Evolutionary conservation across 2,113 vertebrate species (phyloP).

Genomic region (Aphyosemion australe): DNA sequence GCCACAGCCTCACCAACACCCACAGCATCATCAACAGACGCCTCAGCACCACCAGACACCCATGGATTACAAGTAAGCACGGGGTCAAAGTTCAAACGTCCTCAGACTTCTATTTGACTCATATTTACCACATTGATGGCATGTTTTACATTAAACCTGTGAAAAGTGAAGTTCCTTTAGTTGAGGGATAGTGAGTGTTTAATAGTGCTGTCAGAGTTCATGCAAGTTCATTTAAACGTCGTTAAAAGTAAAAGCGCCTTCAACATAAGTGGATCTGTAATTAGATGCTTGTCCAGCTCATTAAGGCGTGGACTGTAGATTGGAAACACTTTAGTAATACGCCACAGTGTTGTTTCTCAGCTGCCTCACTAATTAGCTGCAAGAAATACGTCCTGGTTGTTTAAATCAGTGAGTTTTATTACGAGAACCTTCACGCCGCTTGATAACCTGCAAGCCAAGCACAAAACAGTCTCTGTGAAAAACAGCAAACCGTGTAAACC

Average conservation of each 20-base stretch:
- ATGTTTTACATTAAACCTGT: neutral
- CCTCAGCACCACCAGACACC: slow-evolving; percentile 85
- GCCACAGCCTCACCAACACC: slow-evolving; percentile 80
- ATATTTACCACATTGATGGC: neutral
- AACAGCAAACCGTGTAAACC: neutral
- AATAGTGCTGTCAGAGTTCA: neutral
- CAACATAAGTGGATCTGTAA: neutral
- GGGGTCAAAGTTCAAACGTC: neutral
- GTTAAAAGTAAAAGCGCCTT: neutral
- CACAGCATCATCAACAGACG: slow-evolving; percentile 76
- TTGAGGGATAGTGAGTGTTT: neutral
- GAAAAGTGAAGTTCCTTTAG: no score
- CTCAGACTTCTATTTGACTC: neutral
- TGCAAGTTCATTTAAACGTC: neutral
- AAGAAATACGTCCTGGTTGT: neutral
- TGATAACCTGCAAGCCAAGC: neutral
- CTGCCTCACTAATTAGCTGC: neutral
- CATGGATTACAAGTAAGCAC: slow-evolving; percentile 95
- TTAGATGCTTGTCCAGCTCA: neutral
- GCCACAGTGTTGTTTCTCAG: neutral
- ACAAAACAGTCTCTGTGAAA: neutral
- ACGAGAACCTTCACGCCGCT: no score
- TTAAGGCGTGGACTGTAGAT: neutral
- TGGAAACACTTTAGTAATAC: neutral
- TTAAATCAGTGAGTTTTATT: neutral